Evolutionary conservation across 2,113 vertebrate species (phyloP), one percentile per base, ranked within the genome.

Genomic region (Lophura nycthemera): DNA sequence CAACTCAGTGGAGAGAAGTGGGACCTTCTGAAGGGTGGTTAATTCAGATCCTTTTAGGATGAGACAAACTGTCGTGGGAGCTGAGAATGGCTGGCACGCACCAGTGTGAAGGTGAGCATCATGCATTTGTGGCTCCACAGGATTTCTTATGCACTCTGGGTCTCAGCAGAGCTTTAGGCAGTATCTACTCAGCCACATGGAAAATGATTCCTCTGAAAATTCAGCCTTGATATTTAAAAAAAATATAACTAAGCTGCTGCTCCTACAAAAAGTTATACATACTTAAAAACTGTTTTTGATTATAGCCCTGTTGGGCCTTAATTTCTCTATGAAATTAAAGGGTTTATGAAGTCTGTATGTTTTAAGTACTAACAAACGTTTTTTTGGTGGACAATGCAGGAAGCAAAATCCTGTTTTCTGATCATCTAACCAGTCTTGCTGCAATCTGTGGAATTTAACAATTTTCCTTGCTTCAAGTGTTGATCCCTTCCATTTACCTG

Each of bases 251-350:
- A 92, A 57, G 27, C 16, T 80, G 43, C 18, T 60, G 22, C 42
- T 81, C 38, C 79, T 71, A 36, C 11, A 86, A 36, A 88, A 86
- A 88, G 80, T 70, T 43, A 66, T 45, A 36, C 25, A 40, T 6
- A 2, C 40, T 80, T 57, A 40, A 60, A 70, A 83, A 77, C 8
- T 40, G 54, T n/a, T 69, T 79, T 92, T n/a, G 84, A n/a, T 70
- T 88, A 56, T 24, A 93, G 11, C 42, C 24, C 18, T 42, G 10
- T 40, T 91, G 65, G 87, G 47, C 38, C 25, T 54, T 71, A 78
- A 29, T 92, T 95, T 88, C 40, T 64, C 79, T 50, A 2, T 72
- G 47, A 86, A 90, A 83, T 83, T 42, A 83, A 86, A 43, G 18
- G 57, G 32, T 92, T 95, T 34, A 48, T 86, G 80, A 86, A n/a